Conservation (phyloP, 2,113 vertebrate genomes). For the Anhinga rufa region DNA sequence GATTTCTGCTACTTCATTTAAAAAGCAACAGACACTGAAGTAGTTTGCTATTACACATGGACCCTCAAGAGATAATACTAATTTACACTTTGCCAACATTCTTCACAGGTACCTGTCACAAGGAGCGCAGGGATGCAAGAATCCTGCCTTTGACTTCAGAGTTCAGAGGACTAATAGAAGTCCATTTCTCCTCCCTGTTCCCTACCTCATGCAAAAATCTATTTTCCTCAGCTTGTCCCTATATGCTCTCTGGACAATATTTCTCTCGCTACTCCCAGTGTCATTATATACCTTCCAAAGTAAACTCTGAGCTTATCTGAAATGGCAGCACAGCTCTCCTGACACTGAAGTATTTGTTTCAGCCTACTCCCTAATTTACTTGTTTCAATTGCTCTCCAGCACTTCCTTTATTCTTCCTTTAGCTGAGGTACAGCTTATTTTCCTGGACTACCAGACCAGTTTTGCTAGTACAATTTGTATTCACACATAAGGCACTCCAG, state of each 20-base stretch:
- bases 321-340: background rate
- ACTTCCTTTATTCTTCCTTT: background rate
- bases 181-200: background rate
- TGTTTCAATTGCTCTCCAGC: background rate
- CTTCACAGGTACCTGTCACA: background rate
- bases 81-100: background rate
- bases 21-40: background rate
- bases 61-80: background rate
- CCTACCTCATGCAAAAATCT: background rate
- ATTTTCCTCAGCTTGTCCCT: background rate
- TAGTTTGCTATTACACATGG: background rate
- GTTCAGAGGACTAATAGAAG: background rate
- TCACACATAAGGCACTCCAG: background rate
- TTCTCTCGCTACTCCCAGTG: background rate
- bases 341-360: background rate
- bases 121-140: background rate
- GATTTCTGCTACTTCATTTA: background rate
- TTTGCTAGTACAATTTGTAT: background rate
- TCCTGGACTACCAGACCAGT: background rate
- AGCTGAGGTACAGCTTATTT: background rate
- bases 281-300: background rate
- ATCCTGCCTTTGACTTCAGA: background rate
- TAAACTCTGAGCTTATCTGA: background rate
- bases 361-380: fast-evolving
- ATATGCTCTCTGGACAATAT: fast-evolving